Evolutionary conservation across 2,888 invertebrate species (phyloP), one percentile per base, ranked within the genome.

Genomic region (Bombylius major): DNA sequence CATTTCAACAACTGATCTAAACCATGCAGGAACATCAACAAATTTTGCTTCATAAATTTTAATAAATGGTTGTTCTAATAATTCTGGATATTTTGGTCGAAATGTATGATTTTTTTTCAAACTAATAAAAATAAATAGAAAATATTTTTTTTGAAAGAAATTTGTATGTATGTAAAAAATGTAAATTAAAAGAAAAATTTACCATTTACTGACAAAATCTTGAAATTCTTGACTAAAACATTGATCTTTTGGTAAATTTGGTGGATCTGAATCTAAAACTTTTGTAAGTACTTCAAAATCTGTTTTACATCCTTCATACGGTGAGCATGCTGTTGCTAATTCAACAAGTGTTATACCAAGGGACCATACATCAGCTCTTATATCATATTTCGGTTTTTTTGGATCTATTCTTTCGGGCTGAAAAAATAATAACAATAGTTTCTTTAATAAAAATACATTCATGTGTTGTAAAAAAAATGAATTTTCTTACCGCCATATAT

Each of bases 311-410:
- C 94, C 90, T 71, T 83, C 81, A 75, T 93, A 93, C 0, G 98
- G 98, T 72, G 96, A 97, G 63, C 87, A 86, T 54, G 96, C 98
- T 13, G 95, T 95, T 50, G 98, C 99, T 67, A 99, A 79, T 79
- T 99, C 99, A 53, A 99, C 92, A 57, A 94, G 79, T 55, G 93
- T 93, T 67, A 94, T 96, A 64, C 99, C 99, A 63, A 99, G 79
- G 63, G 96, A 96, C 99, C 99, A 99, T 53, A 99, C 98, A 77
- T 99, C 99, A 31, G 99, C 98, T 65, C 99, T 82, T 69, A 99
- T 95, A 77, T 99, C 99, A 75, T 99, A 99, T 76, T 95, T 93
- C 54, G 94, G 95, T 70, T 89, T 86, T 59, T 84, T 83, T 33
- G 95, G 95, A 75, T 96, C 95, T 75, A 98, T 97, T 66, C 98